Evolutionary conservation across 2,113 vertebrate species (phyloP), one percentile per base, ranked within the genome.

Genomic region (Callorhinus ursinus): DNA sequence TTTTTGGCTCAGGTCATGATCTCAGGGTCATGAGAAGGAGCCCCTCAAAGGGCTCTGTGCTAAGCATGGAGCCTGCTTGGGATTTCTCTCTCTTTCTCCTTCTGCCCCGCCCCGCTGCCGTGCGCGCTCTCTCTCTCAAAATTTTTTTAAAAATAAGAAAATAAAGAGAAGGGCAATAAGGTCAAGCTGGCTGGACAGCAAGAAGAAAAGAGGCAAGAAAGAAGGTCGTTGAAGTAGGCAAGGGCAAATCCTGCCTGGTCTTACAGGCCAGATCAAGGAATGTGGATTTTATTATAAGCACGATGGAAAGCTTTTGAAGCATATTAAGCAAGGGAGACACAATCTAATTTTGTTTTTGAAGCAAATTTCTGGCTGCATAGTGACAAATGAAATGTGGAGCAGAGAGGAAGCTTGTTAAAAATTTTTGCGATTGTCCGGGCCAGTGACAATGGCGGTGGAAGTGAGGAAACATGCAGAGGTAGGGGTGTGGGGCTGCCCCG

Each of bases 301-400:
- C 24, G 36, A 3, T 11, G 7, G 16, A 51, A 53, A 93, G 12
- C 33, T 89, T 59, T 79, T 72, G 28, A 92, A 74, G 63, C 51
- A 53, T 59, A 46, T 36, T 46, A 79, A 94, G 55, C 28, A 16
- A 26, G 14, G 26, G 22, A 89, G 33, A 92, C 63, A 85, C 46
- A 7, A 57, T 39, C 72, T 63, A 65, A 55, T 91, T 82, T 74
- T 89, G 4, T 51, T 90, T 74, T 55, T 28, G 26, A 53, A 93
- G 42, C 9, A 26, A 15, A 19, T 26, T n/a, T 72, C 59, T 57
- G 46, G 42, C 19, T 77, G 49, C 15, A 12, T 18, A 14, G 39
- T 19, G 71, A 57, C 12, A 36, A 88, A 24, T 31, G 65, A 16
- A 82, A 85, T 28, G 33, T 39, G 51, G 59, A 46, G 46, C 18